Evolutionary conservation across 1,140 invertebrate species (phyloP).

Genomic region (Meloidogyne exigua): DNA sequence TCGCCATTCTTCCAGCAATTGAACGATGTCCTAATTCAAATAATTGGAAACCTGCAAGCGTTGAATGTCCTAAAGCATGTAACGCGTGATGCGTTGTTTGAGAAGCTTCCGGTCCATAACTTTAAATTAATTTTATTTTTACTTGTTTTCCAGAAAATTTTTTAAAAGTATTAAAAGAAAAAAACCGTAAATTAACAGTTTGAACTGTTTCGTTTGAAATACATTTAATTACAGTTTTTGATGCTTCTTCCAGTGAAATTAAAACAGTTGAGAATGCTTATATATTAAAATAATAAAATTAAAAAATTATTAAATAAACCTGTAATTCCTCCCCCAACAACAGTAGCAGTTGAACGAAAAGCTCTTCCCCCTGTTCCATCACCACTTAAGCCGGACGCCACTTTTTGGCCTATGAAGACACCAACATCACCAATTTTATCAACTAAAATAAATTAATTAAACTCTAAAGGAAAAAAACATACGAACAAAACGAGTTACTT

Average conservation of each 20-base stretch:
- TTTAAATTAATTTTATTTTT: not conserved
- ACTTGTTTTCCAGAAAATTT: not conserved
- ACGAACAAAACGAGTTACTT: conserved; percentile 43
- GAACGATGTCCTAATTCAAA: conserved; percentile 47
- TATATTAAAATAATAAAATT: not conserved
- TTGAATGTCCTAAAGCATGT: conserved; percentile 45
- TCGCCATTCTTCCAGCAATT: conserved; percentile 47
- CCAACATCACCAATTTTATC: conserved; percentile 50
- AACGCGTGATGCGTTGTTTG: conserved; percentile 41
- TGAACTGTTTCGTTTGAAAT: conserved; percentile 49
- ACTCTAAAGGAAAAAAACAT: conserved; percentile 3
- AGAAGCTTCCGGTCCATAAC: conserved; percentile 44
- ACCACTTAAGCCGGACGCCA: conserved; percentile 35
- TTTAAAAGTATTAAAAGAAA: not conserved
- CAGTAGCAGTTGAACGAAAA: conserved; percentile 30
- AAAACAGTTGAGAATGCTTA: conserved; percentile 32
- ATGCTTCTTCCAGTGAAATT: conserved; percentile 48
- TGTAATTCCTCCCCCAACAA: conserved; percentile 48
- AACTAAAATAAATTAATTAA: conserved; percentile 26
- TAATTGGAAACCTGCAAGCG: conserved; percentile 46
- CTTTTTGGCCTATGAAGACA: conserved; percentile 34
- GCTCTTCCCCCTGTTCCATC: conserved; percentile 38
- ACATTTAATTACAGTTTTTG: conserved; percentile 37
- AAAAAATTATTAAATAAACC: conserved; percentile 14
- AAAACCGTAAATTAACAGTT: conserved; percentile 42